Evolutionary conservation across 2,888 invertebrate species (phyloP), one percentile per base, ranked within the genome.

Genomic region (Pachycephus smyrnensis): DNA sequence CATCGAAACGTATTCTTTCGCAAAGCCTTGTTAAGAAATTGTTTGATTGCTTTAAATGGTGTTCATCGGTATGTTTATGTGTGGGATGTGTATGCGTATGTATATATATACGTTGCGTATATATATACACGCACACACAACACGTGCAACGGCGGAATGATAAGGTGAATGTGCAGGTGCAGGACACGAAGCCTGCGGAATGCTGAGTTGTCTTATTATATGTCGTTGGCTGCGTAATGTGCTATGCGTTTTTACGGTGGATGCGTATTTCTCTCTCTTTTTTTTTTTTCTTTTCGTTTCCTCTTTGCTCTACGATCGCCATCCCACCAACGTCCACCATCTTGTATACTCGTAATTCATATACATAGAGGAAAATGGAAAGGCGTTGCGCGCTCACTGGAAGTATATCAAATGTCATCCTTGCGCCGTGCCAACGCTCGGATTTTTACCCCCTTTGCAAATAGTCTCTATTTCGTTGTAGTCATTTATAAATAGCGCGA

Each of bases 151-250:
- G 55, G 55, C 23, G 55, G 55, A 55, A 55, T 2, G 55, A 55
- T 55, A 55, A 23, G 55, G 55, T 23, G 55, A 79, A 79, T 83
- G 80, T 84, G 81, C 83, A 81, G 84, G 86, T 84, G 84, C 82
- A 82, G 83, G 82, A 82, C 80, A 84, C 82, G 80, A 76, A 82
- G 85, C 83, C 85, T 86, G 84, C 80, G 83, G 83, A 86, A 86
- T 85, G 84, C 82, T 83, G 82, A 86, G 80, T 84, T 85, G 83
- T 87, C 82, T 85, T 86, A 55, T 55, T 55, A 85, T 82, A 85
- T 87, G 84, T 86, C 86, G 82, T 87, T 89, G 86, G 84, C 84
- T 88, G 86, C 86, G 84, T 87, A 86, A 84, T 83, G 75, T 82
- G 81, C 81, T 81, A 81, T 82, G 78, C 76, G 73, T 78, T 82